These are phyloP conservation scores for Melanerpes formicivorus DNA, from an alignment of 2,113 vertebrate species.

Conservation along the genomic window DNA sequence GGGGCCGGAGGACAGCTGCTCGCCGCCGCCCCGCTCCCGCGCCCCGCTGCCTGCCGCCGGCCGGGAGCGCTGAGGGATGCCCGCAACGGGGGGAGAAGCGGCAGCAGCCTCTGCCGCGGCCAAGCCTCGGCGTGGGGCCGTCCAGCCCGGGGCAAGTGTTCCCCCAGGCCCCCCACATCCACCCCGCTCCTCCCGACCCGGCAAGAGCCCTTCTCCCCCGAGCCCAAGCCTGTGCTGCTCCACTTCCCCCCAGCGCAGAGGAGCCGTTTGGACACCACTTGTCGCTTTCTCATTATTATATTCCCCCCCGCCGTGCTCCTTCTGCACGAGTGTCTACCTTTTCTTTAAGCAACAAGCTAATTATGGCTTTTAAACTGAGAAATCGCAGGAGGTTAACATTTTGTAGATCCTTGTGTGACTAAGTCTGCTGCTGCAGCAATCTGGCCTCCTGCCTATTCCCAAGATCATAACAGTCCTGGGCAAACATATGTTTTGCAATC, in stretches of 20 bases:
- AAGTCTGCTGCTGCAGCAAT: not conserved
- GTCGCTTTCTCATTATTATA: no score
- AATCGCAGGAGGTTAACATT: not conserved
- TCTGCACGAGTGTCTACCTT: not conserved
- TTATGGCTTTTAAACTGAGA: not conserved
- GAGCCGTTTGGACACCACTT: not conserved
- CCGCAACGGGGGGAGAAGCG: no score
- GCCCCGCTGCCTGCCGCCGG: not conserved
- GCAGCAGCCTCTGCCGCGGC: not conserved
- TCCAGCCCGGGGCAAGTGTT: no score
- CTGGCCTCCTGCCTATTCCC: conserved; percentile 49
- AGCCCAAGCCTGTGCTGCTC: no score
- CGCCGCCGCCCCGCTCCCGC: rapidly evolving
- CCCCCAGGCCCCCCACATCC: not conserved
- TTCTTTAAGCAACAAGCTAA: not conserved
- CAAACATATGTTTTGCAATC: conserved; percentile 69
- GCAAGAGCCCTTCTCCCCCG: no score
- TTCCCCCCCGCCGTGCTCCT: not conserved
- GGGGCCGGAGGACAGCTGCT: not conserved
- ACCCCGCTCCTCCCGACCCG: not conserved
- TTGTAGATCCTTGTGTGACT: conserved; percentile 5
- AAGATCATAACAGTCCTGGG: conserved; percentile 47
- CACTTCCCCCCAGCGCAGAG: not conserved
- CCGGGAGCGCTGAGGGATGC: rapidly evolving
- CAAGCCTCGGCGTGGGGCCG: not conserved